Conservation (phyloP, 2,888 invertebrate species). For the Ophion costatus region DNA sequence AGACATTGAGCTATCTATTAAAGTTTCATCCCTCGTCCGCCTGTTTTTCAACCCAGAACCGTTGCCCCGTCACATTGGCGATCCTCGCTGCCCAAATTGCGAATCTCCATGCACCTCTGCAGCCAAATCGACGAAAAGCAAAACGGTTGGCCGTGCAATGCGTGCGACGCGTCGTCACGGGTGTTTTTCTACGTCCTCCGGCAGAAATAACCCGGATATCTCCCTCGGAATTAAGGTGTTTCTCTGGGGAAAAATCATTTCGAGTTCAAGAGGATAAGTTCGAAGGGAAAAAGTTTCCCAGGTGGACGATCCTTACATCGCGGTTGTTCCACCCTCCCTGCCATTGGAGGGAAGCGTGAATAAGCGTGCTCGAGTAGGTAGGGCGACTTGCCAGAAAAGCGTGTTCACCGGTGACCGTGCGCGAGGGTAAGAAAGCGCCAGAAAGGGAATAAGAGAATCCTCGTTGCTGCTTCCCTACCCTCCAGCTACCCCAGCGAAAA, state of each 20-base stretch:
- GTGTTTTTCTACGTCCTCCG: conserved; percentile 2
- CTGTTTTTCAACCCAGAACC: not conserved
- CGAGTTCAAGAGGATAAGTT: conserved; percentile 15
- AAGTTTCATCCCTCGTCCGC: not conserved
- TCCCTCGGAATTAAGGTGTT: conserved; percentile 23
- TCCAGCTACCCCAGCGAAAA: not conserved
- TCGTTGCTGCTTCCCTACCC: not conserved
- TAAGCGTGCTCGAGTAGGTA: conserved; percentile 42
- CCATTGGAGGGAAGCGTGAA: conserved; percentile 6
- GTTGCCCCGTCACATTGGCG: too few relatives aligned
- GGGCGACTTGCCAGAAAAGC: conserved; percentile 58
- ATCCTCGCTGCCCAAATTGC: not conserved
- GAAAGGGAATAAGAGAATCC: conserved; percentile 21
- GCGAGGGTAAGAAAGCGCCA: conserved; percentile 12
- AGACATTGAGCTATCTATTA: not conserved
- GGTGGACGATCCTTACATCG: conserved; percentile 56
- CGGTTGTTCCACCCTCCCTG: conserved; percentile 19
- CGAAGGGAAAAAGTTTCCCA: conserved; percentile 42
- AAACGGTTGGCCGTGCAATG: not conserved
- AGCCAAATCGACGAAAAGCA: not conserved
- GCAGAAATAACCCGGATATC: not conserved
- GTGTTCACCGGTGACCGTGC: conserved; percentile 5
- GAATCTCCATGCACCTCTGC: not conserved
- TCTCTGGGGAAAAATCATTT: conserved; percentile 8
- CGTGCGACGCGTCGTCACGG: not conserved